Percentiles rank a stretch among this genome's conserved stretches.
Conservation (phyloP, 2,113 vertebrate species). For the Eptesicus fuscus region DNA sequence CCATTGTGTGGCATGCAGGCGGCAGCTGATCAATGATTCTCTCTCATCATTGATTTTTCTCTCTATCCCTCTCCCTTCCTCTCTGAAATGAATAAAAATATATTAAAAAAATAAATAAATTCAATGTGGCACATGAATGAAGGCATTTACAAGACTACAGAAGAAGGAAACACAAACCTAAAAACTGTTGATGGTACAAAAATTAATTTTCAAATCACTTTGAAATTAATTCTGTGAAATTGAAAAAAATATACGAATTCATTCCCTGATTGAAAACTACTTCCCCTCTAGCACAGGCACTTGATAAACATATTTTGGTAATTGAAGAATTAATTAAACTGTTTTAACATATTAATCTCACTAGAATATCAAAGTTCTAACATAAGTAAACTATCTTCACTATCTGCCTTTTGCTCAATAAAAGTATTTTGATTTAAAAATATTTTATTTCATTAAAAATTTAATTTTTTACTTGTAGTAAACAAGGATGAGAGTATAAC, state of each 20-base stretch:
- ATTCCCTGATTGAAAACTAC: background rate
- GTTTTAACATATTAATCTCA: background rate
- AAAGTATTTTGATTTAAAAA: background rate
- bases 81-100: too few relatives aligned
- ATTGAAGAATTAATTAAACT: background rate
- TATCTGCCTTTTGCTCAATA: background rate
- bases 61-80: too few relatives aligned
- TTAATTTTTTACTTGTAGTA: background rate
- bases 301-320: background rate
- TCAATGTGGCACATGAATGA: accelerated
- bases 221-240: background rate
- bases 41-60: too few relatives aligned
- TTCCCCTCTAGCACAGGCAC: background rate
- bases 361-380: background rate
- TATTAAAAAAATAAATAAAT: background rate
- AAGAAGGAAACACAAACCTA: background rate
- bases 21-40: too few relatives aligned
- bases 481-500: background rate
- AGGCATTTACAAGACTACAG: background rate
- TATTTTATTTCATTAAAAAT: background rate
- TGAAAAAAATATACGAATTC: background rate
- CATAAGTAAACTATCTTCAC: background rate
- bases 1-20: too few relatives aligned
- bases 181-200: background rate
- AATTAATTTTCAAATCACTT: background rate